Evolutionary conservation across 1,140 invertebrate species (phyloP), one percentile per base, ranked within the genome.

Genomic region (Dreissena polymorpha): DNA sequence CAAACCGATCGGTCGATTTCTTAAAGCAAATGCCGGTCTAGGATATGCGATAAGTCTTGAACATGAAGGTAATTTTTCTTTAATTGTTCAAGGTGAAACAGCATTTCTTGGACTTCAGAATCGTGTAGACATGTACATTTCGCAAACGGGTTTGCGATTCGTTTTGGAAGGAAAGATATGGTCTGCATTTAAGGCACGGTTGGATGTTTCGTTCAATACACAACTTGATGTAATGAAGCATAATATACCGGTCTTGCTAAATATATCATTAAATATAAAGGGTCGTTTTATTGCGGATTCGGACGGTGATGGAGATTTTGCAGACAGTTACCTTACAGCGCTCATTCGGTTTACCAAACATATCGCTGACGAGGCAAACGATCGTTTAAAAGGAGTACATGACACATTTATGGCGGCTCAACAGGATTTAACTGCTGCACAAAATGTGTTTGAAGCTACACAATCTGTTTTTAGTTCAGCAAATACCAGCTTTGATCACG

Each of bases 131-230:
- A 13, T 79, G 10, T 79, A 70, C 21, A 16, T 79, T 14, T 55
- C 51, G 3, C 53, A 49, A 16, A 27, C 27, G 39, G 68, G 77
- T 18, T n/a, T 79, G 14, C 68, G 57, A 39, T 39, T 71, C 3
- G 69, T 69, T 70, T 21, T 79, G 0, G 77, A 79, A 70, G 77
- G 51, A 29, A 79, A 79, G 57, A 23, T 79, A 50, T 79, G 77
- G 77, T 49, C 69, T 70, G 70, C 69, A 23, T 80, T 72, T 65
- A 71, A 63, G 23, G 78, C 69, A 51, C 10, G 27, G 64, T 39
- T 80, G 23, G 12, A 39, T 12, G 69, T 80, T 7, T 72, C 60
- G 65, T 21, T 21, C 14, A 27, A 25, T 68, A 27, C 70, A 50
- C 13, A 72, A 29, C 14, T 60, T 39, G n/a, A 10, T 39, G 21